Base-by-base conservation (phyloP, 2,888 invertebrate genomes). In the Aporophyla lueneburgensis region DNA sequence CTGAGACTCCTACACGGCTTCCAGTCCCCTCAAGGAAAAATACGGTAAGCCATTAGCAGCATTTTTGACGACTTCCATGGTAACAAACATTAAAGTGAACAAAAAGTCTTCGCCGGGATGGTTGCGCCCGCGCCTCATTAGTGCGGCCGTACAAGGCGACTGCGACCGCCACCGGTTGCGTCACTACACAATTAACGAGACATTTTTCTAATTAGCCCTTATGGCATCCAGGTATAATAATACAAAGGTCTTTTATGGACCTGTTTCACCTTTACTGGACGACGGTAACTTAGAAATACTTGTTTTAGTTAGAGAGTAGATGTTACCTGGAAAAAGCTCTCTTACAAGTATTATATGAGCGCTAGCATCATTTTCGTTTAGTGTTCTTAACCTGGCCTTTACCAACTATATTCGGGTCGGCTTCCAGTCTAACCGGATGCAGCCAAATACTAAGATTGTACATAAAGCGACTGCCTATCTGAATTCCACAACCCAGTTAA, bases 151-250 rank as follows among this genome's bases (percentile, higher is more conserved):
- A 87, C 82, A 87, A 81, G 88, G 87, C 83, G 49, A 54, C 81
- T 51, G 59, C 73, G 54, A 12, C 66, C 5, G 78, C 78, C 71
- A 77, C 83, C 71, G 74, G 81, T 81, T 79, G 75, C 78, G 73
- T 88, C 85, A 88, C 61, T 54, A 49, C 40, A 78, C 84, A 88
- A 85, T 87, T 87, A 86, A 80, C 78, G 74, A 86, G 81, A 78
- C 61, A 70, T 76, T 84, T 74, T 85, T 84, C 82, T 87, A 87
- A 87, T 87, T 86, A 87, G 83, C 74, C 76, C 67, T 84, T 79
- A 76, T 71, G 70, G 78, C 33, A 71, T 75, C 72, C 74, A 62
- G 76, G 65, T 77, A 83, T 74, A 69, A 83, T 85, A 85, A 76
- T 62, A 61, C 46, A 40, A 33, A n/a, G 54, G 27, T 67, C 61